Percentiles rank a stretch among this genome's conserved stretches.
These are phyloP conservation scores for Tipula lateralis DNA, from an alignment of 2,888 invertebrate species.

Conservation along the genomic window DNA sequence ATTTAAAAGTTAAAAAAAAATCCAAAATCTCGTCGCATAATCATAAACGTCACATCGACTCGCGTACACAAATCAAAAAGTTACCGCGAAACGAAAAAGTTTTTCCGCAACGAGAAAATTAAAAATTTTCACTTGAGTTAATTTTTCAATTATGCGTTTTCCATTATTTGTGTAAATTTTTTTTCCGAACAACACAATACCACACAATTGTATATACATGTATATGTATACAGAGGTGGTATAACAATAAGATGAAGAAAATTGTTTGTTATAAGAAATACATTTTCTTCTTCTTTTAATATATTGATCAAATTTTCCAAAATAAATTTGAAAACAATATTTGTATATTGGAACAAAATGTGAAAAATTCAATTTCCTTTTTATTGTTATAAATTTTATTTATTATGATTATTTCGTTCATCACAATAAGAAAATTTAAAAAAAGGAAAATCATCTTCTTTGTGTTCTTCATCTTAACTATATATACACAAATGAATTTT, in stretches of 20 bases:
- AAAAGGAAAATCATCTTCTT: background rate
- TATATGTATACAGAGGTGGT: too few species aligned
- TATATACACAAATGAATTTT: background rate
- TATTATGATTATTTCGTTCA: background rate
- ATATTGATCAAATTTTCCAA: background rate
- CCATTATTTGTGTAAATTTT: background rate
- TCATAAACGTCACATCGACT: background rate
- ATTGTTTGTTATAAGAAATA: background rate
- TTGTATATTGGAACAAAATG: background rate
- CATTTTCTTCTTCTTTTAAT: background rate
- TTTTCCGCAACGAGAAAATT: background rate
- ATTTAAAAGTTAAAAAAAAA: background rate
- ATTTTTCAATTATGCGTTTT: background rate
- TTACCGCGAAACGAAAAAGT: background rate
- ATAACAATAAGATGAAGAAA: background rate
- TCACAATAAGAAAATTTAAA: background rate
- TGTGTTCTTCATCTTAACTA: background rate
- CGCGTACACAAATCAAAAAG: background rate
- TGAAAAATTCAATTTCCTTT: background rate
- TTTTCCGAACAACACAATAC: background rate
- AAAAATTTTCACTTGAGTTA: background rate
- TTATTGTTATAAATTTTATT: background rate
- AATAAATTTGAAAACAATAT: background rate
- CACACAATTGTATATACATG: background rate
- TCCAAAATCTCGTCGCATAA: background rate